Conservation (phyloP, 2,888 invertebrate species). For the Epirrita christyi region DNA sequence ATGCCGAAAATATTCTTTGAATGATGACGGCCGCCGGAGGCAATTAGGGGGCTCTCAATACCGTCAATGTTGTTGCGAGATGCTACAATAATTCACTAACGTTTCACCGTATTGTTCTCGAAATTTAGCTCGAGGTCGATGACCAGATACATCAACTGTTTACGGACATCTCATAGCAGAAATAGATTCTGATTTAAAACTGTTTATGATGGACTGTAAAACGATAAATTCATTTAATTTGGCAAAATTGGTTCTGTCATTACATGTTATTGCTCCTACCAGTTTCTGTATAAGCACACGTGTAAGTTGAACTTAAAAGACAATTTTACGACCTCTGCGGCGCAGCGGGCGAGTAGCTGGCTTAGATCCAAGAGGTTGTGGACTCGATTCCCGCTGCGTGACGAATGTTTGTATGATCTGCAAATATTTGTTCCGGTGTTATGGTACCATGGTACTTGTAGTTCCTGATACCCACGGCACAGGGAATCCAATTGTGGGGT, state of each 20-base stretch:
- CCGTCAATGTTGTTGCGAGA: conserved; percentile 40
- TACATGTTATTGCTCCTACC: background rate
- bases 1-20: conserved; percentile 30
- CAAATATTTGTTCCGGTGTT: no score
- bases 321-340: no score
- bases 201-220: conserved; percentile 24
- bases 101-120: conserved; percentile 75
- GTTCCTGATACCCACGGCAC: no score
- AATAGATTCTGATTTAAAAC: conserved; percentile 45
- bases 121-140: conserved; percentile 72
- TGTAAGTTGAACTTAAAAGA: background rate
- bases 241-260: conserved; percentile 1
- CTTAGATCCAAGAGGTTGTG: no score
- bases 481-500: no score
- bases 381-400: no score
- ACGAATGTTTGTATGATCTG: no score
- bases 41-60: conserved; percentile 43
- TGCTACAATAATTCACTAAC: conserved; percentile 52
- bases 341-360: no score
- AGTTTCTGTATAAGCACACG: background rate
- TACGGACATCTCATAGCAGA: conserved; percentile 58
- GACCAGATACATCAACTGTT: conserved; percentile 70
- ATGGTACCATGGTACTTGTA: no score
- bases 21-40: conserved; percentile 37
- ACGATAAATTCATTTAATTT: conserved; percentile 23